These are phyloP conservation scores for Bellardia bayeri DNA, from an alignment of 2,888 invertebrate genomes.

Conservation along the genomic window DNA sequence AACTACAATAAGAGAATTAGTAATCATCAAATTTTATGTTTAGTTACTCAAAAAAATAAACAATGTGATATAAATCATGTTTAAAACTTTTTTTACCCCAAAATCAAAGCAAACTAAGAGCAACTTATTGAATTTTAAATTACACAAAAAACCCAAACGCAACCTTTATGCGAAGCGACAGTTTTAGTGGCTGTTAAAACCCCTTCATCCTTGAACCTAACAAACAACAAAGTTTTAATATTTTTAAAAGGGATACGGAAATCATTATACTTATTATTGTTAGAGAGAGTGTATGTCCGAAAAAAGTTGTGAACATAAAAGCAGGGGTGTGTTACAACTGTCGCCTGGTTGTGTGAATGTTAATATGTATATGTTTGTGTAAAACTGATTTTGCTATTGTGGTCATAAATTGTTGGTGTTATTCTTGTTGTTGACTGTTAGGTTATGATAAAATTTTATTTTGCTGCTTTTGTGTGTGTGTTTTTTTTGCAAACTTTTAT, in stretches of 20 bases:
- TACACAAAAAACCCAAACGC: background rate
- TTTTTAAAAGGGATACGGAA: constrained; percentile 23
- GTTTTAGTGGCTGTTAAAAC: constrained; percentile 3
- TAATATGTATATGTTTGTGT: background rate
- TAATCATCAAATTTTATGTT: background rate
- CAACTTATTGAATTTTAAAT: constrained; percentile 5
- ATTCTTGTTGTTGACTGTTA: constrained; percentile 58
- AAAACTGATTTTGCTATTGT: constrained; percentile 33
- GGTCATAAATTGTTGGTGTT: constrained; percentile 64
- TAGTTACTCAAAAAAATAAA: constrained; percentile 5
- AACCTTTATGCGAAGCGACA: constrained; percentile 11
- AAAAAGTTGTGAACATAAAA: constrained; percentile 7
- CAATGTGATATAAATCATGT: constrained; percentile 38
- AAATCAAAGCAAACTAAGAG: background rate
- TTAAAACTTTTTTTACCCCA: background rate
- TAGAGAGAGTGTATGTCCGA: background rate
- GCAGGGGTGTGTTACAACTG: constrained; percentile 15
- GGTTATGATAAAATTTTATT: constrained; percentile 67
- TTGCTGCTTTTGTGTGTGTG: constrained; percentile 12
- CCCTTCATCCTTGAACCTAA: background rate
- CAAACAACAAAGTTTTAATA: constrained; percentile 50
- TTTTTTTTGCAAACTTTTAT: constrained; percentile 34
- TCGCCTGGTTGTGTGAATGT: background rate
- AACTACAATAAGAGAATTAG: background rate
- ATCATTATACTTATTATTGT: constrained; percentile 14